A percentile compares a stretch with the other conserved stretches of the same genome.
These are phyloP conservation scores for Thermophis baileyi DNA, from an alignment of 2,113 vertebrate genomes.

Conservation along the genomic window DNA sequence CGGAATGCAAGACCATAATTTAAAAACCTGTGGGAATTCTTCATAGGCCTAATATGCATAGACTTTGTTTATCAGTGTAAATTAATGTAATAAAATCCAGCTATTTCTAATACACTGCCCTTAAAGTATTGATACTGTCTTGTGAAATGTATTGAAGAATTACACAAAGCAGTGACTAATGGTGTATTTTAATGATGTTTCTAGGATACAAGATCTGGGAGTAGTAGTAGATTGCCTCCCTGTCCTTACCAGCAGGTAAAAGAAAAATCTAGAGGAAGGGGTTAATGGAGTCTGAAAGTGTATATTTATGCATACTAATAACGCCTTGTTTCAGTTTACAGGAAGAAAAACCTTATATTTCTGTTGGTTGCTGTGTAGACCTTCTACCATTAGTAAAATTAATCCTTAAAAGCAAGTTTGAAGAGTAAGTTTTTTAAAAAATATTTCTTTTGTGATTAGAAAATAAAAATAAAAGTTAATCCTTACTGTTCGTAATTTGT, in stretches of 20 bases:
- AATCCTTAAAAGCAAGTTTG: slow-evolving; percentile 83
- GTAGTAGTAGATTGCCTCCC: slow-evolving; percentile 92
- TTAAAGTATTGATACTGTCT: not conserved
- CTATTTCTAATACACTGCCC: not conserved
- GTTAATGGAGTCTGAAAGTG: slow-evolving; percentile 1
- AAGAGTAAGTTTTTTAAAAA: slow-evolving; percentile 81
- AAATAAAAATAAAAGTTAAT: not conserved
- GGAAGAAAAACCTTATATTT: slow-evolving; percentile 78
- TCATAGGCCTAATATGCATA: not conserved
- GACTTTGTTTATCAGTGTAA: not conserved
- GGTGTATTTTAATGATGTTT: slow-evolving; percentile 37
- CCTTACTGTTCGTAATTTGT: not conserved
- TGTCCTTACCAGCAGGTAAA: slow-evolving; percentile 87
- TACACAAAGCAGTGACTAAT: not conserved
- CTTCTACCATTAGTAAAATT: slow-evolving; percentile 85
- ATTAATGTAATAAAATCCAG: not conserved
- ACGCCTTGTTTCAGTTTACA: slow-evolving; percentile 77
- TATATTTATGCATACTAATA: slow-evolving; percentile 46
- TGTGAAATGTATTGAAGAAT: slow-evolving; percentile 1
- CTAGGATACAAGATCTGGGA: slow-evolving; percentile 87
- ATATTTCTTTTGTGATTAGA: not conserved
- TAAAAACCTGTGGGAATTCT: not conserved
- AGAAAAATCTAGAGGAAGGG: slow-evolving; percentile 25
- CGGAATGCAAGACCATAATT: not conserved
- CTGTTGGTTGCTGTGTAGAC: slow-evolving; percentile 90